Conservation (phyloP, 2,888 invertebrate genomes). For the Aphidoletes aphidimyza region DNA sequence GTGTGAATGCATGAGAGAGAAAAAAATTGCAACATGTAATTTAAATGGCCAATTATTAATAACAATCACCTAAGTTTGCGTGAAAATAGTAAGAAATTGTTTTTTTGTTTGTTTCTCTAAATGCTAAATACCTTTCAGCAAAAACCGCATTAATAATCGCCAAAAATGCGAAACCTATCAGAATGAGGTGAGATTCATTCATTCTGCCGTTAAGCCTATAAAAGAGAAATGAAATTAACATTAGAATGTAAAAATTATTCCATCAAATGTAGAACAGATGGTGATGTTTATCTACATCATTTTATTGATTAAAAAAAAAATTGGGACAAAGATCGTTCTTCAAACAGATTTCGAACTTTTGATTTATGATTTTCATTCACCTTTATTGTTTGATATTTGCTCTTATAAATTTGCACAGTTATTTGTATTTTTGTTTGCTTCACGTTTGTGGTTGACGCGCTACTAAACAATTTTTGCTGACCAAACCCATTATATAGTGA, state of each 20-base stretch:
- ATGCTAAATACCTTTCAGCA: background rate
- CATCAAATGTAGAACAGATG: background rate
- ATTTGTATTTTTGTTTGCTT: background rate
- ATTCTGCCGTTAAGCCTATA: background rate
- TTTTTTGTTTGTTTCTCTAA: too few species aligned
- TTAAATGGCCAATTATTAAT: background rate
- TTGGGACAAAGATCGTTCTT: background rate
- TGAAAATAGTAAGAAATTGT: too few species aligned
- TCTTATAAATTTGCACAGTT: background rate
- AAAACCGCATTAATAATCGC: background rate
- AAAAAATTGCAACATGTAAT: background rate
- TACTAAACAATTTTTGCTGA: background rate
- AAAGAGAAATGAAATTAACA: background rate
- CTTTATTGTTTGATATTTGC: background rate
- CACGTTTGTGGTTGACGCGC: slow-evolving; percentile 11
- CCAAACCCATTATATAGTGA: slow-evolving; percentile 31
- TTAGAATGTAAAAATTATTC: background rate
- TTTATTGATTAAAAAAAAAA: background rate
- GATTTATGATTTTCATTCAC: background rate
- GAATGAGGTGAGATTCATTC: background rate
- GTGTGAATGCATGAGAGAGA: background rate
- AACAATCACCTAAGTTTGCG: too few species aligned
- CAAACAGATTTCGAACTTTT: too few species aligned
- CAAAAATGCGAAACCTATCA: background rate
- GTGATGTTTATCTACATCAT: background rate